phyloP scores from a whole-genome alignment of 2,888 invertebrate species.

The Ophion ventricosus region DNA sequence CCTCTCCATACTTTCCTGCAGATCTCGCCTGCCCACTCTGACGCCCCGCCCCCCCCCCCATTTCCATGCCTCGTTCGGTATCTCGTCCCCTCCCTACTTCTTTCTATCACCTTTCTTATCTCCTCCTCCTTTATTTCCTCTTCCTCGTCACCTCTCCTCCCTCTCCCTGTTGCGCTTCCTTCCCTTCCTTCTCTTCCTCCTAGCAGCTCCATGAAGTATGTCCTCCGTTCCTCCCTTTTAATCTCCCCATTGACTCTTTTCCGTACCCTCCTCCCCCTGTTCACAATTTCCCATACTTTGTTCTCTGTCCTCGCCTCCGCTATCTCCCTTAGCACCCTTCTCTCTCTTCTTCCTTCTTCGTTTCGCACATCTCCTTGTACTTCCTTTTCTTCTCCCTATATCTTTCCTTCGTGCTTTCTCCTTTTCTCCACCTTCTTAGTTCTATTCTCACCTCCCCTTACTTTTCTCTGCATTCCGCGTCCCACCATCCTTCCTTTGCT shows the following conservation, averaged over 20 bases:
- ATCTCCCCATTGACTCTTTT: constrained; percentile 7
- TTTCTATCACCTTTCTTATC: background rate
- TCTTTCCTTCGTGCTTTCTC: background rate
- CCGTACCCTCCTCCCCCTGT: constrained; percentile 1
- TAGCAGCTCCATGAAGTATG: constrained; percentile 16
- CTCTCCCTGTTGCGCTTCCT: no score
- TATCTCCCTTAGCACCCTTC: background rate
- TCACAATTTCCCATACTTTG: constrained; percentile 18
- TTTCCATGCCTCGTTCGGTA: constrained; percentile 34
- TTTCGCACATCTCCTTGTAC: no score
- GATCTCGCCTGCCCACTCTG: background rate
- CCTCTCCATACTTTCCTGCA: background rate
- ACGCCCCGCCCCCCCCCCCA: background rate
- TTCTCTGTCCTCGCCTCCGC: constrained; percentile 17
- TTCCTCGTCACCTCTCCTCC: background rate
- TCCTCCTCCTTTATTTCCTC: constrained; percentile 7
- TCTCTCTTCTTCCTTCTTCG: no score
- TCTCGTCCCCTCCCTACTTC: constrained; percentile 6
- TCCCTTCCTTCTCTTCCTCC: background rate
- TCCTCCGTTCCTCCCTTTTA: background rate
- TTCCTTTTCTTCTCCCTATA: no score
- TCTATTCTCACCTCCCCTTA: background rate
- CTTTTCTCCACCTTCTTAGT: background rate
- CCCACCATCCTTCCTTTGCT: background rate
- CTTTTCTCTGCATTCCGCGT: background rate